phyloP scores from a whole-genome alignment of 2,797 vertebrate genomes.

The Oryzias sinensis region DNA sequence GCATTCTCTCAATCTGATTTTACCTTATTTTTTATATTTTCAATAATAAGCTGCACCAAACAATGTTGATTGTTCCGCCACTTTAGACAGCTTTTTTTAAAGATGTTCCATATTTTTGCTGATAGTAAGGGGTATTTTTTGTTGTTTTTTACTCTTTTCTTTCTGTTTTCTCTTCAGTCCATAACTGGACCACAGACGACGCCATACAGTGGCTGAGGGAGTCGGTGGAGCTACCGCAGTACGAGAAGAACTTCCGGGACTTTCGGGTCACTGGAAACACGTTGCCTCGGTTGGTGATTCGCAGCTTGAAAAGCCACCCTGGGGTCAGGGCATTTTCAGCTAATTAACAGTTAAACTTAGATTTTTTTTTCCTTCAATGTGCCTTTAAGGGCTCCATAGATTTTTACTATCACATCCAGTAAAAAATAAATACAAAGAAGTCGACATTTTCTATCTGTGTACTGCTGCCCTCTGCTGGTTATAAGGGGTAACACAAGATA shows the following conservation, averaged over 20 bases:
- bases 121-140: not conserved
- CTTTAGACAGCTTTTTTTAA: not conserved
- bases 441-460: slow-evolving; percentile 13
- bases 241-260: slow-evolving; percentile 93
- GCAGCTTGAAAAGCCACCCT: not conserved
- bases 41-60: too few relatives aligned
- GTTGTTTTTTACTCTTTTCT: not conserved
- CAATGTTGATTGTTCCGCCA: too few relatives aligned
- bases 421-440: not conserved
- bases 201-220: slow-evolving; percentile 92
- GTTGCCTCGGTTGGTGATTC: slow-evolving; percentile 85
- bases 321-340: not conserved
- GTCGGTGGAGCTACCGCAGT: slow-evolving; percentile 96
- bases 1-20: too few relatives aligned
- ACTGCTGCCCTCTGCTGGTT: slow-evolving; percentile 69
- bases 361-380: not conserved
- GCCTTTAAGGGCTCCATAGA: not conserved
- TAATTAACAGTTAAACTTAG: not conserved
- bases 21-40: too few relatives aligned
- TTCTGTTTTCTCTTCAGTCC: slow-evolving; percentile 78
- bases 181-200: slow-evolving; percentile 96
- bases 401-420: too few relatives aligned
- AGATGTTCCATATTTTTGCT: not conserved
- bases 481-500: slow-evolving; percentile 15
- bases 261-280: slow-evolving; percentile 92